Percentiles rank a stretch among this genome's conserved stretches.
Conservation (phyloP, 2,888 invertebrate genomes). For the Capitulum mitella region DNA sequence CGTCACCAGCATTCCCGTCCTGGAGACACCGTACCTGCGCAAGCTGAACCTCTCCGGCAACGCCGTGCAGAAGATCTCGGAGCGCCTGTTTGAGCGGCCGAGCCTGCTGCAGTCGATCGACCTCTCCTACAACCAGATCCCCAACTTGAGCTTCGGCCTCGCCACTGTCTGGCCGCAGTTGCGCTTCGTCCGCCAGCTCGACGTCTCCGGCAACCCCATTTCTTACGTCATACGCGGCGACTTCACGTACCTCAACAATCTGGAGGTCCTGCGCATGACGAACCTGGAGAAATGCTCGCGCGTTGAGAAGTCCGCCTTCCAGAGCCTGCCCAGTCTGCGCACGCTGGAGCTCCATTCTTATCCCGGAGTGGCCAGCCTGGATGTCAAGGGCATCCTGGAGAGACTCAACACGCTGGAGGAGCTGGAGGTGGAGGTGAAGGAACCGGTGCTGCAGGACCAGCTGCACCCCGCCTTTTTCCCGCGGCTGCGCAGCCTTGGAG, state of each 20-base stretch:
- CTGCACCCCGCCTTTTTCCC: conserved; percentile 56
- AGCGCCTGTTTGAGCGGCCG: conserved; percentile 65
- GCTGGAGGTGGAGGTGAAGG: conserved; percentile 71
- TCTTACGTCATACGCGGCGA: conserved; percentile 65
- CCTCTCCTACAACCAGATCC: conserved; percentile 60
- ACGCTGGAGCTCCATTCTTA: conserved; percentile 64
- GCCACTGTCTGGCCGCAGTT: conserved; percentile 62
- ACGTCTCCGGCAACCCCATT: conserved; percentile 78
- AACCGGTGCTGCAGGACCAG: conserved; percentile 56
- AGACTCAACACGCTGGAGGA: conserved; percentile 63
- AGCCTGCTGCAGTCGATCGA: conserved; percentile 70
- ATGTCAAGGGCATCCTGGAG: conserved; percentile 75
- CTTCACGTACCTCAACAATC: conserved; percentile 61
- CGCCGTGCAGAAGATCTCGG: conserved; percentile 57
- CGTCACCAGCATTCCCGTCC: conserved; percentile 48
- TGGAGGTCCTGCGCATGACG: conserved; percentile 55
- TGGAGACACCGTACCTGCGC: conserved; percentile 75
- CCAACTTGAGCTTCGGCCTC: conserved; percentile 45
- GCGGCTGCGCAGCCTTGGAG: conserved; percentile 61
- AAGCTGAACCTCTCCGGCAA: conserved; percentile 70
- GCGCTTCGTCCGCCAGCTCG: conserved; percentile 61
- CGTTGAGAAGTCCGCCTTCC: conserved; percentile 75
- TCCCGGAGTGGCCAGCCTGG: conserved; percentile 62
- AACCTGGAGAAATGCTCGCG: conserved; percentile 61
- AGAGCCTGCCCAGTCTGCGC: conserved; percentile 60